Conservation (phyloP, 2,888 invertebrate species). For the Agonopterix arenella region DNA sequence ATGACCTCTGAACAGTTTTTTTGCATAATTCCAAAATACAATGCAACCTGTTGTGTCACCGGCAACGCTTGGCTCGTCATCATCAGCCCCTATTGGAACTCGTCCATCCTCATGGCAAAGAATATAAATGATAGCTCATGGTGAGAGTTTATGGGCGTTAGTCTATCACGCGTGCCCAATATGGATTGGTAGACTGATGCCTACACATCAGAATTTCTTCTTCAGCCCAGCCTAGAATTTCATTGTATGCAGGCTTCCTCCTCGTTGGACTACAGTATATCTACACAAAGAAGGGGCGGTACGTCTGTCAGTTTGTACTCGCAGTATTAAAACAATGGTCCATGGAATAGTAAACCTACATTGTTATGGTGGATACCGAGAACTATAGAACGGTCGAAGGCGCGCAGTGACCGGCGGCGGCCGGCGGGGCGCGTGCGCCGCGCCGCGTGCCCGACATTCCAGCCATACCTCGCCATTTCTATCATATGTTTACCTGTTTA, state of each 20-base stretch:
- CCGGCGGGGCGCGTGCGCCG: not conserved
- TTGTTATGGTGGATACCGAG: slow-evolving; percentile 2
- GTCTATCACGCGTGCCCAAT: not conserved
- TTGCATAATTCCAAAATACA: slow-evolving; percentile 42
- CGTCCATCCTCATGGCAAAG: too few relatives aligned
- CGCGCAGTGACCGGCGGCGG: not conserved
- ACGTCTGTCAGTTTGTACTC: slow-evolving; percentile 9
- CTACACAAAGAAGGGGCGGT: not conserved
- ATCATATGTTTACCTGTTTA: not conserved
- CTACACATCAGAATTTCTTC: too few relatives aligned
- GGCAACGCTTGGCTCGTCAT: not conserved
- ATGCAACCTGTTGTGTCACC: slow-evolving; percentile 47
- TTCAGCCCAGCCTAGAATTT: too few relatives aligned
- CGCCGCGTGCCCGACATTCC: not conserved
- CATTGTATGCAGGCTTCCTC: too few relatives aligned
- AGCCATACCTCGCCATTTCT: not conserved
- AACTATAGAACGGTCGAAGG: not conserved
- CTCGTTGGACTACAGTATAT: too few relatives aligned
- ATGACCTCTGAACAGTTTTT: slow-evolving; percentile 45
- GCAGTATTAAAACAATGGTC: not conserved
- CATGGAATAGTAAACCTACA: slow-evolving; percentile 4
- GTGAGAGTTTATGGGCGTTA: not conserved
- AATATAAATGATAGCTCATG: too few relatives aligned
- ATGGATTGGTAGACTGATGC: not conserved
- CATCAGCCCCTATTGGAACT: too few relatives aligned